Evolutionary conservation across 1,140 invertebrate species (phyloP).

Genomic region (Kradibia gibbosae): DNA sequence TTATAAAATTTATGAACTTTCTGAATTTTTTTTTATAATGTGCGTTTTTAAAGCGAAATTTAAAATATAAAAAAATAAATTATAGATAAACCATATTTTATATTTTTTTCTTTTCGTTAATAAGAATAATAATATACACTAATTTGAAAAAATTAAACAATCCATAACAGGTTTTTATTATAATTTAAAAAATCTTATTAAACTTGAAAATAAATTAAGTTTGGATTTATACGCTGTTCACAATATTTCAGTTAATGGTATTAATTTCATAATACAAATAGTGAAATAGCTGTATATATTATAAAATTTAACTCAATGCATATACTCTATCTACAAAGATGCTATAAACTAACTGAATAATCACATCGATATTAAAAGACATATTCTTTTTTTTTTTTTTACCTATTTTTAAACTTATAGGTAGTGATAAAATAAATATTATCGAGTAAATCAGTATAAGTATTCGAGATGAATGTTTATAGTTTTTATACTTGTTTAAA

Average conservation of each 20-base stretch:
- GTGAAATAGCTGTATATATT: not conserved
- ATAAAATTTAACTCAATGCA: not conserved
- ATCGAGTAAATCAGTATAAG: too few species aligned
- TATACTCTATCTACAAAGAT: not conserved
- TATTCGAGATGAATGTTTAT: not conserved
- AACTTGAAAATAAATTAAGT: not conserved
- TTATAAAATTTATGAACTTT: conserved; percentile 12
- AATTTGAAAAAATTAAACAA: not conserved
- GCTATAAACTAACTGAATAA: not conserved
- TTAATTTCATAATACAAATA: too few species aligned
- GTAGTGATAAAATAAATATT: not conserved
- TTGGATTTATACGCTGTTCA: too few species aligned
- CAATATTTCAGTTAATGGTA: not conserved
- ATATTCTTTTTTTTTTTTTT: not conserved
- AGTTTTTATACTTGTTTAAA: not conserved
- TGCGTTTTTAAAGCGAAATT: not conserved
- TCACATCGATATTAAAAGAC: too few species aligned
- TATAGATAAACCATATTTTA: not conserved
- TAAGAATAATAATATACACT: not conserved
- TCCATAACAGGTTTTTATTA: too few species aligned
- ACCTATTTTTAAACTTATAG: not conserved
- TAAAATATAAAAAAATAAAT: not conserved
- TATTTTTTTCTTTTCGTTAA: not conserved
- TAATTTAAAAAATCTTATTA: not conserved
- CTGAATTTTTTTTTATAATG: not conserved